A percentile compares a stretch with the other conserved stretches of the same genome.
Evolutionary conservation across 2,113 vertebrate genomes (phyloP).

Genomic region (Astur gentilis): DNA sequence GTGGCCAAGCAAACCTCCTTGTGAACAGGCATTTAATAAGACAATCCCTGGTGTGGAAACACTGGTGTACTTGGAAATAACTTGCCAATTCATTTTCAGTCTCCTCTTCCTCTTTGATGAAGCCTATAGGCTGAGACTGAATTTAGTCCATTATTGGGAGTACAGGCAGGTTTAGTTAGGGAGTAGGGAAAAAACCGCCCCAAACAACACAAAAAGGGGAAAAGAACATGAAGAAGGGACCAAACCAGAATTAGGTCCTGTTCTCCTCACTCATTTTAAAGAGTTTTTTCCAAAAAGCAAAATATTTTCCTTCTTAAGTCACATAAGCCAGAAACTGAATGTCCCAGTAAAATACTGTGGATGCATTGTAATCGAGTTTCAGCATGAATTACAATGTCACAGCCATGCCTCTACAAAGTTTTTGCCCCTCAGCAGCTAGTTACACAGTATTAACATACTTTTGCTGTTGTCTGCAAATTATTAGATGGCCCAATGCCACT

Average conservation of each 20-base stretch:
- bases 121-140: background rate
- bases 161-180: background rate
- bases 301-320: background rate
- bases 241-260: background rate
- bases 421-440: background rate
- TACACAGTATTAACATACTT: background rate
- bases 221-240: background rate
- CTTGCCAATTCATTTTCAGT: background rate
- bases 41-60: background rate
- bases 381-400: background rate
- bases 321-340: background rate
- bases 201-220: background rate
- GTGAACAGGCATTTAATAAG: background rate
- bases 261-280: background rate
- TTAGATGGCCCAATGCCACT: background rate
- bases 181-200: accelerated
- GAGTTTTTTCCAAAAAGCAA: background rate
- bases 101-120: background rate
- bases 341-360: background rate
- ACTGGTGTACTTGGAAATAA: background rate
- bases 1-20: background rate
- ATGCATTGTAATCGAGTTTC: background rate
- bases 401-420: background rate
- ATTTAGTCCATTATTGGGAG: background rate
- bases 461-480: background rate